Evolutionary conservation across 2,888 invertebrate genomes (phyloP), one percentile per base, ranked within the genome.

Genomic region (Nemoura dubitans): DNA sequence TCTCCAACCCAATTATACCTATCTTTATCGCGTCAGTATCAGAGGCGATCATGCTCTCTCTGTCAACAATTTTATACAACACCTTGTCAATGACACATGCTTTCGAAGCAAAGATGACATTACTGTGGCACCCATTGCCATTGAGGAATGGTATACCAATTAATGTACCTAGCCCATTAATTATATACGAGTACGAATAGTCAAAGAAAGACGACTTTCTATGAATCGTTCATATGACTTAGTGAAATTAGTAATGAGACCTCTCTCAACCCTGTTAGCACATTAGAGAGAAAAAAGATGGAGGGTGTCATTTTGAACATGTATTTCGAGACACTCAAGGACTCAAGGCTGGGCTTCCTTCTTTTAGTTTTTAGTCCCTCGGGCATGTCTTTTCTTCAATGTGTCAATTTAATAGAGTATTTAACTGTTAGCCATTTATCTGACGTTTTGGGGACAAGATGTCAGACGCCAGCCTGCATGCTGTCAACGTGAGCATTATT

Each of bases 1-100:
- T 26, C 26, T 42, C 25, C 16, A 42, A 42, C 36, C 83, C 83
- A 83, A 83, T 83, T 59, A 83, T 59, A 43, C 59, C 42, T 42
- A 59, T 42, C 83, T 26, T 42, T 83, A 6, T 83, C 21, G 26
- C 28, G 76, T 76, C 84, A 27, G 3, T 83, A 28, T 29, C 29
- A 76, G 21, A 76, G 76, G 16, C 43, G 59, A 84, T 84, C 7
- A 14, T 16, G 26, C 29, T n/a, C 5, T 83, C 43, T 83, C 36
- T 43, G 28, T 78, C 28, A 16, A 1, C 3, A 26, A 78, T n/a
- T 7, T 21, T 6, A n/a, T n/a, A 78, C 78, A 6, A 78, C 6
- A 6, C 78, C 78, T 78, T 21, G 14, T 26, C 78, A 78, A 27
- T 78, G 78, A 78, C 26, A 28, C 78, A 28, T 28, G 2, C 26